Conservation (phyloP, 2,888 invertebrate species). For the Habrosyne pyritoides region DNA sequence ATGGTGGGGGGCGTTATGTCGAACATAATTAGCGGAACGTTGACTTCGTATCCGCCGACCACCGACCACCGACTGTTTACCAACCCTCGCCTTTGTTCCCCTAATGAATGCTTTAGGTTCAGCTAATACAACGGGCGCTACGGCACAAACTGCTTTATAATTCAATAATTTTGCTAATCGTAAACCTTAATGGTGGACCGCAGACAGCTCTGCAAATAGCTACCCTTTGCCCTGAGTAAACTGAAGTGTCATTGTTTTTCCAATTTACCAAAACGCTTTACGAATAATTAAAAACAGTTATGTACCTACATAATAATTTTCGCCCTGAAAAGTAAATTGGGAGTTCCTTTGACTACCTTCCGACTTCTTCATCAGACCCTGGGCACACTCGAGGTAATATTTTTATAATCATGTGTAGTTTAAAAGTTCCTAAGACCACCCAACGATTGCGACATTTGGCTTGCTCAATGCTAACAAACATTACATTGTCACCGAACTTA, state of each 20-base stretch:
- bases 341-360: too few relatives aligned
- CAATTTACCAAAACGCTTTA: neutral
- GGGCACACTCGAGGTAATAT: too few relatives aligned
- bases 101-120: neutral
- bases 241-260: neutral
- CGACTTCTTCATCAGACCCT: too few relatives aligned
- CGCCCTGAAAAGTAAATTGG: too few relatives aligned
- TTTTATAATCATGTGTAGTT: too few relatives aligned
- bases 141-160: neutral
- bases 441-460: too few relatives aligned
- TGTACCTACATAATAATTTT: too few relatives aligned
- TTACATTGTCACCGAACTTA: too few relatives aligned
- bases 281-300: neutral
- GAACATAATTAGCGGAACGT: slow-evolving; percentile 1
- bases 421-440: too few relatives aligned
- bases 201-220: neutral
- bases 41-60: neutral
- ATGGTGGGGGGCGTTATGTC: neutral
- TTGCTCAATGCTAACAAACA: too few relatives aligned
- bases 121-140: neutral
- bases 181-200: neutral
- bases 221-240: neutral
- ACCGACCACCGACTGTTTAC: neutral
- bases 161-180: slow-evolving; percentile 1
- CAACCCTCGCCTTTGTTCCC: neutral